Evolutionary conservation across 92 coral and sea anemone species (phyloP).

Genomic region (Phenganax marumi): DNA sequence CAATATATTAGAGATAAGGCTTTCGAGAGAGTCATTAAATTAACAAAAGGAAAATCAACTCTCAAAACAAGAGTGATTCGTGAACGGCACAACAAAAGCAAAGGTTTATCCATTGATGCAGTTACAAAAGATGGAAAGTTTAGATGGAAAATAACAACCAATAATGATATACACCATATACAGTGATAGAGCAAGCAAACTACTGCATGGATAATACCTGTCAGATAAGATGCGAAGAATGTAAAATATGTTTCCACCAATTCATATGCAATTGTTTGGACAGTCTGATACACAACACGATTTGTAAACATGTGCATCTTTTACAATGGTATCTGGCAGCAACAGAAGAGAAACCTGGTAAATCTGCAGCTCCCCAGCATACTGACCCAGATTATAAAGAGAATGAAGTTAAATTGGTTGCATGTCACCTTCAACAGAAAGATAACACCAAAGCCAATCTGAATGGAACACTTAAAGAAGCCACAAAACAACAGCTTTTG

Average conservation of each 20-base stretch:
- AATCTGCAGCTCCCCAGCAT: too few species aligned
- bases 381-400: too few species aligned
- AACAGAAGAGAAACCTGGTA: too few species aligned
- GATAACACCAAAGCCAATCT: too few species aligned
- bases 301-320: conserved; percentile 13
- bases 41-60: conserved; percentile 41
- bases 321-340: background rate
- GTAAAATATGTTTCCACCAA: conserved; percentile 17
- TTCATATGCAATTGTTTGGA: conserved; percentile 11
- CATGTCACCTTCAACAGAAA: too few species aligned
- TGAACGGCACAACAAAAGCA: conserved; percentile 23
- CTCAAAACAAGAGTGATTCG: conserved; percentile 12
- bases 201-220: background rate
- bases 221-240: conserved; percentile 2
- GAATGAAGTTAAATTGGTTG: too few species aligned
- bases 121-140: background rate
- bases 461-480: too few species aligned
- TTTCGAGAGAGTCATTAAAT: conserved; percentile 37
- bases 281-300: background rate
- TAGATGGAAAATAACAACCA: background rate
- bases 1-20: conserved; percentile 46
- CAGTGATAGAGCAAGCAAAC: background rate
- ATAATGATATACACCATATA: background rate
- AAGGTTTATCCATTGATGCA: background rate
- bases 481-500: too few species aligned